phyloP scores from a whole-genome alignment of 1,140 invertebrate genomes.

The honey bee (Apis mellifera) region Amel_HAv3.1 CM009931.2:16656001-16656500 shows the following conservation, averaged over 20 bases:
- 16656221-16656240: constrained; percentile 5
- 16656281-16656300: background rate
- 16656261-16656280: constrained; percentile 25
- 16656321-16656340: too few species aligned
- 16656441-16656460: background rate
- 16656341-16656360: background rate
- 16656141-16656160: background rate
- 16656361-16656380: background rate
- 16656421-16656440: too few species aligned
- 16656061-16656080: background rate
- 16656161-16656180: background rate
- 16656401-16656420: background rate
- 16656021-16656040: background rate
- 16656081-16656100: constrained; percentile 22
- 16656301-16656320: background rate
- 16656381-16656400: background rate
- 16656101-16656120: constrained; percentile 38
- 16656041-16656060: constrained; percentile 2
- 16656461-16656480: background rate
- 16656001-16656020: constrained; percentile 25
- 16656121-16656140: constrained; percentile 2
- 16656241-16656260: constrained; percentile 4
- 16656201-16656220: constrained; percentile 22
- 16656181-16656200: too few species aligned
- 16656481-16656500: background rate